phyloP scores from a whole-genome alignment of 2,797 vertebrate species.

The Catostomus latipinnis region DNA sequence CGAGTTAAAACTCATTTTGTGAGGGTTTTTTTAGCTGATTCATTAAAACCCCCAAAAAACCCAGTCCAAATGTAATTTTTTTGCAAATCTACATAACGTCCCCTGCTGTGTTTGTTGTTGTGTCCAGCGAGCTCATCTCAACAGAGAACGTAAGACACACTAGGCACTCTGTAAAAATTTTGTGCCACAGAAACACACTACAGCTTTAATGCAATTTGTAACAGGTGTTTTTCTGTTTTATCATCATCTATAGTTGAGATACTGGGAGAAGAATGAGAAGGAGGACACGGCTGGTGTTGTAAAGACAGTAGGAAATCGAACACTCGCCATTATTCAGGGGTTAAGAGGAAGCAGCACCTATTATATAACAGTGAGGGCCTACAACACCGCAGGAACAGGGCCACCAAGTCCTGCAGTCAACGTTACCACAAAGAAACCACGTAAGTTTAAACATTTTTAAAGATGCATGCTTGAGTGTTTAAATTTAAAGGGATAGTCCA shows the following conservation, averaged over 20 bases:
- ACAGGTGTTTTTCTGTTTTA: not conserved
- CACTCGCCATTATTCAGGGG: slow-evolving; percentile 82
- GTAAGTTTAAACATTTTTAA: slow-evolving; percentile 73
- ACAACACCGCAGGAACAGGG: slow-evolving; percentile 92
- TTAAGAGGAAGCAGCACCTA: slow-evolving; percentile 87
- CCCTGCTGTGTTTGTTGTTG: too few species aligned
- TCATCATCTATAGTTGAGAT: slow-evolving; percentile 82
- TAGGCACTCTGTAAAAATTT: too few species aligned
- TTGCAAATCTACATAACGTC: too few species aligned
- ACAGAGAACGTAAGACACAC: too few species aligned
- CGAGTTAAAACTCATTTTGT: too few species aligned
- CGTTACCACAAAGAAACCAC: slow-evolving; percentile 94
- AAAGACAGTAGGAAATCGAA: slow-evolving; percentile 89
- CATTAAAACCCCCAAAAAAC: too few species aligned
- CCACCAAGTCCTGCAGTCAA: slow-evolving; percentile 86
- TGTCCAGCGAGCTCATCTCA: too few species aligned
- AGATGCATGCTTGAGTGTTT: not conserved
- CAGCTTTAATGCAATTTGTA: not conserved
- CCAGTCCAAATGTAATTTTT: too few species aligned
- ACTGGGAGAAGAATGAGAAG: slow-evolving; percentile 90
- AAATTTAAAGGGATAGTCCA: too few species aligned
- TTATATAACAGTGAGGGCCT: slow-evolving; percentile 89
- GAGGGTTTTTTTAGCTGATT: too few species aligned
- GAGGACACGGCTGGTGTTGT: slow-evolving; percentile 88
- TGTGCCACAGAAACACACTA: too few species aligned